Base-by-base conservation (phyloP, 1,140 invertebrate genomes). In the Neotoxoptera formosana region DNA sequence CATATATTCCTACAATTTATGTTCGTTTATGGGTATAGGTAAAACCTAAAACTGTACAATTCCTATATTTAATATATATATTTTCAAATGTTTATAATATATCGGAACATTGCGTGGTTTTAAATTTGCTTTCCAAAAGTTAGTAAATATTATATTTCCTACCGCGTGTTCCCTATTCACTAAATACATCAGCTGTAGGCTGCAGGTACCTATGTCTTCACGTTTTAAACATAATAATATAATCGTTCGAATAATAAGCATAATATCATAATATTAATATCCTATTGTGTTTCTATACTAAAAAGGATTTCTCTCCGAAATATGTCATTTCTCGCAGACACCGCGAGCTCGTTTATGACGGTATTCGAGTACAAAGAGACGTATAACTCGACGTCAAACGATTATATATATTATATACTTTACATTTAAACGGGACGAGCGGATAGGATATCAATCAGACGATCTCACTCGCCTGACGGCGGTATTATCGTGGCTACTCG, bases 251-350 rank as follows among this genome's bases (percentile, higher is more conserved):
- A 76, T 34, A 76, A 76, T n/a, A n/a, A n/a, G n/a, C 17, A n/a
- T 76, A 76, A 17, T 76, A 76, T 76, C n/a, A n/a, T n/a, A n/a
- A n/a, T 76, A 76, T n/a, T 21, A n/a, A n/a, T n/a, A 30, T 67
- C 11, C 14, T 17, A 76, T n/a, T n/a, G n/a, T n/a, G 60, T 76
- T 76, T 76, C 60, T 76, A 14, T 47, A 76, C 60, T n/a, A 76
- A 76, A 34, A n/a, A 76, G 30, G n/a, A 76, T 76, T 76, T 30
- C n/a, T 76, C 60, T 76, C 14, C n/a, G 17, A n/a, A 76, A 76
- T 76, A 76, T 76, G 60, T 76, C 60, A 76, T 76, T 76, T n/a
- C 6, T 76, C n/a, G n/a, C n/a, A 76, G n/a, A 76, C 60, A 76
- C 60, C 60, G n/a, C 11, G n/a, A n/a, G n/a, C n/a, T n/a, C 14